A percentile compares a stretch with the other conserved stretches of the same genome.
phyloP scores from a whole-genome alignment of 2,888 invertebrate genomes.

The Drosophila mettleri region DNA sequence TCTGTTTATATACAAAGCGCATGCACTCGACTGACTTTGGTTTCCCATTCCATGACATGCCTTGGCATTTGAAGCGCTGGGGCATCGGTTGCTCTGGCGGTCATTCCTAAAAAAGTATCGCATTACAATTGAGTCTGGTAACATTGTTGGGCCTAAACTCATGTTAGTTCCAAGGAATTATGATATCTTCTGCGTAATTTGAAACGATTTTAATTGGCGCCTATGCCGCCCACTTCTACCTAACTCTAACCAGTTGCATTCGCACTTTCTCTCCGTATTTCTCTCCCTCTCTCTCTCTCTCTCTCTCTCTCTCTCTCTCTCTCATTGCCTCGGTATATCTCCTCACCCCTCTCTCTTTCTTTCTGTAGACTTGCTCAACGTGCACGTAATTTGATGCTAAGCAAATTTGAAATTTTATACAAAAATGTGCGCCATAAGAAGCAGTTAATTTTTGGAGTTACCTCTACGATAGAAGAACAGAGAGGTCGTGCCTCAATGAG shows the following conservation, averaged over 20 bases:
- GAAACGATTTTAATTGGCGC: slow-evolving; percentile 80
- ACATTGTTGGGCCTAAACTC: slow-evolving; percentile 59
- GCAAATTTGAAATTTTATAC: slow-evolving; percentile 78
- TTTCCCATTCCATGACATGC: slow-evolving; percentile 27
- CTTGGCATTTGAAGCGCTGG: slow-evolving; percentile 12
- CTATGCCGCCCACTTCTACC: slow-evolving; percentile 53
- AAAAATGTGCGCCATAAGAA: slow-evolving; percentile 64
- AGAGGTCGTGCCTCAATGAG: slow-evolving; percentile 40
- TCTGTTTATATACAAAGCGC: slow-evolving; percentile 72
- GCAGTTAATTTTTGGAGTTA: slow-evolving; percentile 51
- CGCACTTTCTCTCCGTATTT: slow-evolving; percentile 21
- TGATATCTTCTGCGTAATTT: slow-evolving; percentile 77
- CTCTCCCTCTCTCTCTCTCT: neutral
- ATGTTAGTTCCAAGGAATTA: slow-evolving; percentile 79
- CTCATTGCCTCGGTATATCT: too few species aligned
- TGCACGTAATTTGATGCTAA: slow-evolving; percentile 76
- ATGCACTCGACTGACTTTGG: slow-evolving; percentile 71
- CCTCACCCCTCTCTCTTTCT: neutral
- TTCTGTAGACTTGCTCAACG: slow-evolving; percentile 53
- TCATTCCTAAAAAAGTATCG: slow-evolving; percentile 64
- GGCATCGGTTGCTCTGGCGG: slow-evolving; percentile 34
- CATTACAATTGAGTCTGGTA: slow-evolving; percentile 59
- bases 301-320: neutral
- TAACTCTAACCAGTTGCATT: slow-evolving; percentile 29
- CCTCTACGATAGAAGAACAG: slow-evolving; percentile 39